These are phyloP conservation scores for Phymanthus crucifer DNA, from an alignment of 92 coral and sea anemone species.

Conservation along the genomic window DNA sequence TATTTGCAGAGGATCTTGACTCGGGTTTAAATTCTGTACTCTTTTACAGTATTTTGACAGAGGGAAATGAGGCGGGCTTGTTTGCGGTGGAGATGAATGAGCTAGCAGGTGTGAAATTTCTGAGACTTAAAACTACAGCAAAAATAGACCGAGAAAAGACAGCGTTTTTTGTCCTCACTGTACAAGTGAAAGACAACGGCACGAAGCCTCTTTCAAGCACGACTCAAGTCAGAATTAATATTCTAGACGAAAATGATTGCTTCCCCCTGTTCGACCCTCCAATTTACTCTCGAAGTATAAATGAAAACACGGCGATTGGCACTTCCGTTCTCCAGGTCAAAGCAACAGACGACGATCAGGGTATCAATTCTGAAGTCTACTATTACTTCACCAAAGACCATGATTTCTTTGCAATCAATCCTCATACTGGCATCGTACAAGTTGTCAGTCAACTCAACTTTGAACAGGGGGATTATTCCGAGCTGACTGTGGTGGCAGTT, in stretches of 20 bases:
- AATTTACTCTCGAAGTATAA: slow-evolving; percentile 65
- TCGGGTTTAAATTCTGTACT: slow-evolving; percentile 66
- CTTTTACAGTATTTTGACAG: slow-evolving; percentile 69
- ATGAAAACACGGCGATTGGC: slow-evolving; percentile 66
- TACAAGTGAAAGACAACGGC: slow-evolving; percentile 82
- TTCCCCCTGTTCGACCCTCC: slow-evolving; percentile 70
- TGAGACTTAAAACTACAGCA: slow-evolving; percentile 74
- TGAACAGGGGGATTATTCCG: slow-evolving; percentile 70
- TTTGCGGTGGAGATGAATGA: slow-evolving; percentile 75
- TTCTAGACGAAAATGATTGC: slow-evolving; percentile 84
- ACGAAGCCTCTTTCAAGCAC: slow-evolving; percentile 57
- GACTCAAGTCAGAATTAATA: slow-evolving; percentile 79
- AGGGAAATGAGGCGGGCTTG: slow-evolving; percentile 83
- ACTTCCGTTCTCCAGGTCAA: slow-evolving; percentile 83
- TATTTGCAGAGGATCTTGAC: slow-evolving; percentile 84
- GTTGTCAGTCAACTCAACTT: slow-evolving; percentile 71
- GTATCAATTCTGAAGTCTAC: slow-evolving; percentile 77
- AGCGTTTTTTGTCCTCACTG: slow-evolving; percentile 79
- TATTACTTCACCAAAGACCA: slow-evolving; percentile 63
- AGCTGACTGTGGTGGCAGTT: slow-evolving; percentile 67
- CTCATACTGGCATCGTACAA: slow-evolving; percentile 88
- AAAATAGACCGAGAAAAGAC: slow-evolving; percentile 81
- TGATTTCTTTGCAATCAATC: slow-evolving; percentile 73
- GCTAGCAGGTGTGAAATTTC: slow-evolving; percentile 75
- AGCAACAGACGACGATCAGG: slow-evolving; percentile 78